Base-by-base conservation (phyloP, 2,797 vertebrate species). In the Chloroceryle amazona region DNA sequence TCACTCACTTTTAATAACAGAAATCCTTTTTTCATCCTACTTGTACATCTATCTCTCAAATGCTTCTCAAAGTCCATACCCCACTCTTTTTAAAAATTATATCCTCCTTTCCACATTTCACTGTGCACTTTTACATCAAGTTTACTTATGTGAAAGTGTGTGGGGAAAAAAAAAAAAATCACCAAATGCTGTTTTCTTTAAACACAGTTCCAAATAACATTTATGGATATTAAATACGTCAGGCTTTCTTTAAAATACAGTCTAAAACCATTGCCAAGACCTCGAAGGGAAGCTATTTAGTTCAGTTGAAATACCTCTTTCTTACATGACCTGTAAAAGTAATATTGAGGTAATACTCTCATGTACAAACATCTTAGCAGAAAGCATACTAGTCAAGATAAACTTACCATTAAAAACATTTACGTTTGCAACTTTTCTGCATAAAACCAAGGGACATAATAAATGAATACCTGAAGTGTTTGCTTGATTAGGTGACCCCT, bases 311-410 rank as follows among this genome's bases (percentile, higher is more conserved):
- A 85, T 52, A 88, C 29, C 55, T 89, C 67, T 61, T 89, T 96
- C 80, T 75, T 33, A 67, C 54, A 44, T 52, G 73, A 90, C 52
- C 71, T 95, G 83, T 76, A 85, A 93, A 95, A 94, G 91, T 75
- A 78, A 92, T 89, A 90, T 84, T 61, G 71, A 93, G 96, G 94
- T 93, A 93, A 92, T 62, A 92, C 83, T 79, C 87, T 91, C 68
- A 78, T 4, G 42, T 46, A 83, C 54, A 94, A 93, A 86, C 75
- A 81, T 89, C 65, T 85, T 74, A 72, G 79, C 22, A 95, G 75
- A 93, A 90, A 81, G 72, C 37, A 65, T 75, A 88, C 66, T 47
- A 33, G 39, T 92, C 46, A 78, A 79, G 91, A 85, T 81, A 95
- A 96, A 89, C 46, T 83, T n/a, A 83, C 61, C 58, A 72, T 47